Evolutionary conservation across 1,140 invertebrate genomes (phyloP).

Genomic region (Drosophila sproati): DNA sequence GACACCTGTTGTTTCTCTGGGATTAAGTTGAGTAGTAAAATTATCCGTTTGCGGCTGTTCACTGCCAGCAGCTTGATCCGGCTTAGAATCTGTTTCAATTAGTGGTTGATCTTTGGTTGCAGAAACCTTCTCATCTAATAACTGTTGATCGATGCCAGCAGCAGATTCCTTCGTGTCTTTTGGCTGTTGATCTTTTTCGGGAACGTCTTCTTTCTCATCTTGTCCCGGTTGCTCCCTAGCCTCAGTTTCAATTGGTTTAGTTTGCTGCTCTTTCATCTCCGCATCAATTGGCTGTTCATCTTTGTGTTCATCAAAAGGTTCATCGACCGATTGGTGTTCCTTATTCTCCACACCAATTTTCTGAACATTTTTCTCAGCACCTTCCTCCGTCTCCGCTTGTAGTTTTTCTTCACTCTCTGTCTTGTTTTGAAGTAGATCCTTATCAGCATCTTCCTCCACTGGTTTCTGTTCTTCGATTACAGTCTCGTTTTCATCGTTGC

Average conservation of each 20-base stretch:
- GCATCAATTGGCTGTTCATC: too few relatives aligned
- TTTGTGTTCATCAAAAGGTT: too few relatives aligned
- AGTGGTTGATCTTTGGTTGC: background rate
- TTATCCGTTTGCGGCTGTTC: background rate
- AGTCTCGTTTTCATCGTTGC: background rate
- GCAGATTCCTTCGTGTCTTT: background rate
- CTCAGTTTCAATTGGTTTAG: background rate
- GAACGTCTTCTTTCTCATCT: too few relatives aligned
- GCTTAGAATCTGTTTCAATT: background rate
- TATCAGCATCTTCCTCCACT: background rate
- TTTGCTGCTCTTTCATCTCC: too few relatives aligned
- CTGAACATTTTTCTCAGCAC: too few relatives aligned
- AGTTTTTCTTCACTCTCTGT: too few relatives aligned
- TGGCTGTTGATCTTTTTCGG: background rate
- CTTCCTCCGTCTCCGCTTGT: too few relatives aligned
- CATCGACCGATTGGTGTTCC: too few relatives aligned
- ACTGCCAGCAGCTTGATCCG: background rate
- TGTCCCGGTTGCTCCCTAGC: background rate
- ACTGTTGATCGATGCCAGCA: background rate
- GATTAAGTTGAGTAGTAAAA: background rate
- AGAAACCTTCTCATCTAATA: background rate
- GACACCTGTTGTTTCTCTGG: slow-evolving; percentile 70
- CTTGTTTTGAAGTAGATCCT: too few relatives aligned
- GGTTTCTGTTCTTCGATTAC: background rate
- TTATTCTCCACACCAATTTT: too few relatives aligned